Conservation (phyloP, 2,888 invertebrate genomes). For the Tromatobia lineatoria region DNA sequence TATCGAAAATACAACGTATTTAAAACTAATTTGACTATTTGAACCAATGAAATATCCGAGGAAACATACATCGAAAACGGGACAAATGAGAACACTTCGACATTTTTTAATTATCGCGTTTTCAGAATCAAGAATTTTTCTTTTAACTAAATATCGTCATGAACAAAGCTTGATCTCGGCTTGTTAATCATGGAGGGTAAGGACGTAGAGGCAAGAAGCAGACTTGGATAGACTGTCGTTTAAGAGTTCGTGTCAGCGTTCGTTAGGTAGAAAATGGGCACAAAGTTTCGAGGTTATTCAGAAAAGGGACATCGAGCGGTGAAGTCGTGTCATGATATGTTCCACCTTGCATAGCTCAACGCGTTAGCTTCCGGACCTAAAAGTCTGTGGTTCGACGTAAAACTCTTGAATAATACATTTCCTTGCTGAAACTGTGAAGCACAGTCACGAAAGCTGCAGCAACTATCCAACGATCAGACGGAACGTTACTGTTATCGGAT, state of each 20-base stretch:
- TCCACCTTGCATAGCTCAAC: conserved; percentile 14
- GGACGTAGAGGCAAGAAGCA: not conserved
- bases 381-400: conserved; percentile 5
- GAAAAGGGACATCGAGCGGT: conserved; percentile 12
- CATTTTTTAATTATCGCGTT: too few species aligned
- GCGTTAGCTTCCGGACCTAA: conserved; percentile 6
- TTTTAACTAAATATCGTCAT: not conserved
- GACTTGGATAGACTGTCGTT: not conserved
- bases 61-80: too few species aligned
- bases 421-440: conserved; percentile 36
- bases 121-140: not conserved
- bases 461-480: conserved; percentile 10
- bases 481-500: conserved; percentile 27
- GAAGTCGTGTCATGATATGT: conserved; percentile 14
- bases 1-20: too few species aligned
- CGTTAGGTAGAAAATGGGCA: not conserved
- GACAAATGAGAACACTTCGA: too few species aligned
- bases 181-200: not conserved
- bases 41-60: too few species aligned
- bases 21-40: too few species aligned
- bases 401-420: conserved; percentile 54
- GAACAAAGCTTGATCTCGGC: not conserved
- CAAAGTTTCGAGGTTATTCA: conserved; percentile 28
- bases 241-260: not conserved
- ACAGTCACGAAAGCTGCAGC: conserved; percentile 10